These are phyloP conservation scores for Sebastolobus altivelis DNA, from an alignment of 2,797 vertebrate species.

Conservation along the genomic window DNA sequence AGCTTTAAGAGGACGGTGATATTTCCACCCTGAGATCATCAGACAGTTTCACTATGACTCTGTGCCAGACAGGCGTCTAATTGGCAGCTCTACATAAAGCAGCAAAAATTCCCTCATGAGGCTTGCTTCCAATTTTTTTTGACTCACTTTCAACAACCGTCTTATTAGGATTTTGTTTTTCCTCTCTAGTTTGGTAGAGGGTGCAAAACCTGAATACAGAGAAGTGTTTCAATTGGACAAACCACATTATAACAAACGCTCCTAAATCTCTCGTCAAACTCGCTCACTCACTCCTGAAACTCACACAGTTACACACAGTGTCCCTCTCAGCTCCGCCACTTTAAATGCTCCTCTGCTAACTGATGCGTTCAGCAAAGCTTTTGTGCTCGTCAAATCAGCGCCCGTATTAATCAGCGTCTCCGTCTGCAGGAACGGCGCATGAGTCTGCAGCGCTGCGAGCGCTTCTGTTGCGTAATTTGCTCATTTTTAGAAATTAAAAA, in stretches of 20 bases:
- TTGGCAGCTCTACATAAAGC: conserved; percentile 1
- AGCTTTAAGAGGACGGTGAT: conserved; percentile 17
- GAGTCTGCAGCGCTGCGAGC: neutral
- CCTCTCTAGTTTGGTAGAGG: neutral
- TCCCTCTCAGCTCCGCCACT: conserved; percentile 20
- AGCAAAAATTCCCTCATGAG: neutral
- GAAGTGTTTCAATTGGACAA: neutral
- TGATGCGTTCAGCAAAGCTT: conserved; percentile 41
- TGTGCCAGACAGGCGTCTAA: neutral
- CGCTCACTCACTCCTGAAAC: conserved; percentile 39
- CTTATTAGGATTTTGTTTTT: neutral
- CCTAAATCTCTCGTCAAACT: conserved; percentile 37
- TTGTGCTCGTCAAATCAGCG: conserved; percentile 32
- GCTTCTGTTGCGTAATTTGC: conserved; percentile 20
- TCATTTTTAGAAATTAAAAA: conserved; percentile 26
- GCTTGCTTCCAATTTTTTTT: neutral
- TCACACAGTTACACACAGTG: neutral
- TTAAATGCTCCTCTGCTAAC: conserved; percentile 40
- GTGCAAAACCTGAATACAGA: neutral
- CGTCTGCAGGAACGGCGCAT: neutral
- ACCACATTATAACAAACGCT: conserved; percentile 25
- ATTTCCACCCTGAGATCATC: conserved; percentile 15
- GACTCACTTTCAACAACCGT: neutral
- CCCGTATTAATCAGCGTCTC: conserved; percentile 22
- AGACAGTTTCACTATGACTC: conserved; percentile 38